These are phyloP conservation scores for Entomobrya proxima DNA, from an alignment of 2,888 invertebrate genomes.

Conservation along the genomic window DNA sequence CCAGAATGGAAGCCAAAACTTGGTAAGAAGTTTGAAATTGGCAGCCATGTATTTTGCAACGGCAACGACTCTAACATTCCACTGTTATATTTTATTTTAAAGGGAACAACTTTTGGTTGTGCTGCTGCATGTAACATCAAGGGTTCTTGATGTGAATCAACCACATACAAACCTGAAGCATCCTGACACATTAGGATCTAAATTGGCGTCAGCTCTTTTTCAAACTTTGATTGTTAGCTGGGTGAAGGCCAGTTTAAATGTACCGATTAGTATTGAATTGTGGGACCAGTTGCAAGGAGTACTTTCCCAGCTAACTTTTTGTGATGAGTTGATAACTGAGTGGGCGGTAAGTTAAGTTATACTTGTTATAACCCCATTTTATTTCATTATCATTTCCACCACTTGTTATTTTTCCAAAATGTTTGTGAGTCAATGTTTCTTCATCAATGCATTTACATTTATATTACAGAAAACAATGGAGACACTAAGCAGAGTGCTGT, in stretches of 20 bases:
- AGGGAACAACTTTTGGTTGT: conserved; percentile 93
- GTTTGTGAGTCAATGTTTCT: background rate
- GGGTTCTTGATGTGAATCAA: conserved; percentile 88
- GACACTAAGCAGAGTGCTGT: conserved; percentile 94
- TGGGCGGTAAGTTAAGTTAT: conserved; percentile 95
- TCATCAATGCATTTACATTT: background rate
- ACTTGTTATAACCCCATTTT: no score
- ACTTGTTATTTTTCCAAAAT: background rate
- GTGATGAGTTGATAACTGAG: conserved; percentile 95
- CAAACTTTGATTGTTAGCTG: conserved; percentile 83
- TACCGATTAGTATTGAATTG: conserved; percentile 89
- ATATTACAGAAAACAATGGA: conserved; percentile 93
- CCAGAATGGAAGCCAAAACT: conserved; percentile 92
- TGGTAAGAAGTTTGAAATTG: conserved; percentile 82
- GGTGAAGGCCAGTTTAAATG: conserved; percentile 98
- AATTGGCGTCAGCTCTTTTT: conserved; percentile 88
- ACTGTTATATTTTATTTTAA: conserved; percentile 63
- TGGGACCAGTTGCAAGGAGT: conserved; percentile 96
- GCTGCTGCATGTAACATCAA: conserved; percentile 92
- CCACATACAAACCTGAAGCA: conserved; percentile 83
- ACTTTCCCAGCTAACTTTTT: conserved; percentile 90
- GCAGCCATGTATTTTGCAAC: background rate
- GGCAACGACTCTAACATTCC: background rate
- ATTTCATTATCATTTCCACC: no score
- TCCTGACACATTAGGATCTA: conserved; percentile 83